Evolutionary conservation across 2,888 invertebrate species (phyloP), one percentile per base, ranked within the genome.

Genomic region (Synergus umbraculus): DNA sequence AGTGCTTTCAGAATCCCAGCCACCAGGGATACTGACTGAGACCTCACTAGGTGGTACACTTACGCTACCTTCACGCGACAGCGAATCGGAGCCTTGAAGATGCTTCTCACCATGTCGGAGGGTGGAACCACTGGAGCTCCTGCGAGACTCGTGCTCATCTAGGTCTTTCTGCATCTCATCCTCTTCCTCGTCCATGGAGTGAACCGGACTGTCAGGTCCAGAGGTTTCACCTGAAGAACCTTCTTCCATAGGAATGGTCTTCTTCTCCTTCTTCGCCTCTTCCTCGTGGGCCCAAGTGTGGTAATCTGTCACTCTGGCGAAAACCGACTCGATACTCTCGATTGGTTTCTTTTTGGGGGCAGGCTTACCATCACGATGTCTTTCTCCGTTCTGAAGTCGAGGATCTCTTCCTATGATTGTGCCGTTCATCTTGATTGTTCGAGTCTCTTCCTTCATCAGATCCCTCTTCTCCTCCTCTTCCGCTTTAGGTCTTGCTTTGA

Each of bases 141-240:
- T 88, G 44, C 91, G 86, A 2, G 92, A 91, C 29, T 89, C 88
- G 41, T 89, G 88, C 78, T 89, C 87, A 86, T 94, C 93, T 43
- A 94, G 93, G 85, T 93, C 93, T 81, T 85, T 87, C 37, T 85
- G 85, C 46, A 89, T 84, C 63, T 94, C 93, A 81, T 95, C 95
- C 66, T 95, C 94, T 80, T 95, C 95, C 82, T 96, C 96, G 84
- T 96, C 96, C 81, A 95, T 95, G 87, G 96, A 96, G 8, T 95
- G 95, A 3, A 92, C 92, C 13, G 97, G 97, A 90, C 96, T 97
- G 87, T 97, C 97, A 0, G 97, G 97, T 0, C 97, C 97, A 10
- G 97, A 97, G 15, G 97, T 97, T 88, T 96, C 97, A 2, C 97
- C 97, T 0, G 97, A 97, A 12, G 97, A 96, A 76, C 94, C 94